Conservation (phyloP, 2,888 invertebrate genomes). For the Argyra leucocephala region DNA sequence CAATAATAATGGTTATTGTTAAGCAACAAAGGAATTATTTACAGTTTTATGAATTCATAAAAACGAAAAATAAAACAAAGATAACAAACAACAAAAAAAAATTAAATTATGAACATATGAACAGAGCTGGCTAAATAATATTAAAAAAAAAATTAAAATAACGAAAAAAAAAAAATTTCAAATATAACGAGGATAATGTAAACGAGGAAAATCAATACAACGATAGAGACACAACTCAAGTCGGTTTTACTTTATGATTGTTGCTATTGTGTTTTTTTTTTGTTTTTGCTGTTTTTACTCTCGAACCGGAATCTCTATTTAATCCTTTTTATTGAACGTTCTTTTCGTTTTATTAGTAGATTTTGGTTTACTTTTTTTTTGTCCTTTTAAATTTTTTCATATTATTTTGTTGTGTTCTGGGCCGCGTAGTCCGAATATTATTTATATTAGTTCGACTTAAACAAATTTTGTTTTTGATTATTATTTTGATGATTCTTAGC, state of each 20-base stretch:
- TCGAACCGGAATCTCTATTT: background rate
- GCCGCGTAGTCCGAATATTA: too few relatives aligned
- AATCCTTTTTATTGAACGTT: background rate
- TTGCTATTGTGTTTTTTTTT: background rate
- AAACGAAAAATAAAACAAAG: too few relatives aligned
- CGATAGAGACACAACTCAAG: background rate
- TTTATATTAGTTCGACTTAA: too few relatives aligned
- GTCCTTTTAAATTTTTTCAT: background rate
- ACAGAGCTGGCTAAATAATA: too few relatives aligned
- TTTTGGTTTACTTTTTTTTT: background rate
- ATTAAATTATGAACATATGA: too few relatives aligned
- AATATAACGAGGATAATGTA: background rate
- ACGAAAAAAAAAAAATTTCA: background rate
- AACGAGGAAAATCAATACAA: background rate
- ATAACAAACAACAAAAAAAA: too few relatives aligned
- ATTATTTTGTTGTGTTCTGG: too few relatives aligned
- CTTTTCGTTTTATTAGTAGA: background rate
- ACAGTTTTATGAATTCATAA: too few relatives aligned
- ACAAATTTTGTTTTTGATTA: too few relatives aligned
- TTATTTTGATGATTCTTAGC: too few relatives aligned
- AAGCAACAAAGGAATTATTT: too few relatives aligned
- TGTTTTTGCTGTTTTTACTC: background rate
- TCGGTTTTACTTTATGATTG: background rate
- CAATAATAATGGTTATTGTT: too few relatives aligned
- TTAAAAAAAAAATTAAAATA: background rate